Percentiles rank a stretch among this genome's conserved stretches.
phyloP scores from a whole-genome alignment of 2,113 vertebrate genomes.

The Lagopus leucura region DNA sequence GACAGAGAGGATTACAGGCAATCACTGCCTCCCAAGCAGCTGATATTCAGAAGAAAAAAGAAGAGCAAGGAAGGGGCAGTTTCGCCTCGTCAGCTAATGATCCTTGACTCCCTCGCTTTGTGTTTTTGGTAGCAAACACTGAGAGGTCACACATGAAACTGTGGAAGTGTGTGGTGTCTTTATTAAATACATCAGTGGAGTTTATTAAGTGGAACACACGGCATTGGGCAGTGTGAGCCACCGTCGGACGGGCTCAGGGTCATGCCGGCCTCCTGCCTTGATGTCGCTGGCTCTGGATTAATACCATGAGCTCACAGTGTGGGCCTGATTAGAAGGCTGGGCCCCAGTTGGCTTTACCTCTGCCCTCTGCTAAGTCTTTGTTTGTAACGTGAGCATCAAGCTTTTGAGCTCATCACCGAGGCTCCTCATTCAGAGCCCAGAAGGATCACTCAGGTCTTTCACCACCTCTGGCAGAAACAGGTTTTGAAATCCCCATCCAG shows the following conservation, averaged over 20 bases:
- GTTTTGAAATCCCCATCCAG: not conserved
- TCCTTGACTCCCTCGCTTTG: constrained; percentile 44
- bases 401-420: constrained; percentile 42
- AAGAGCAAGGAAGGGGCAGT: constrained; percentile 24
- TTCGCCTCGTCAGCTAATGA: constrained; percentile 52
- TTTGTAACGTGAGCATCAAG: constrained; percentile 32
- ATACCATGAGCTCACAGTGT: not conserved
- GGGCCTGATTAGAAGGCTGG: constrained; percentile 32
- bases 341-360: not conserved
- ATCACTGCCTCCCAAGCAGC: not conserved
- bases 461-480: not conserved
- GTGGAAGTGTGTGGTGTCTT: constrained; percentile 7
- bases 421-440: not conserved
- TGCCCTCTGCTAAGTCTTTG: constrained; percentile 54
- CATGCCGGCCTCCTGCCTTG: not conserved
- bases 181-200: constrained; percentile 11
- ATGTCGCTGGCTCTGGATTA: not conserved
- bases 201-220: not conserved
- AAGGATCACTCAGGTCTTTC: not conserved
- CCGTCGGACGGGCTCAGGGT: not conserved
- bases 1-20: not conserved
- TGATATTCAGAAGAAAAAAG: not conserved
- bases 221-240: not conserved
- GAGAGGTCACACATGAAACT: constrained; percentile 48
- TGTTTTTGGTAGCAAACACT: constrained; percentile 22